Evolutionary conservation across 1,140 invertebrate genomes (phyloP).

Genomic region (Solenopsis invicta): DNA sequence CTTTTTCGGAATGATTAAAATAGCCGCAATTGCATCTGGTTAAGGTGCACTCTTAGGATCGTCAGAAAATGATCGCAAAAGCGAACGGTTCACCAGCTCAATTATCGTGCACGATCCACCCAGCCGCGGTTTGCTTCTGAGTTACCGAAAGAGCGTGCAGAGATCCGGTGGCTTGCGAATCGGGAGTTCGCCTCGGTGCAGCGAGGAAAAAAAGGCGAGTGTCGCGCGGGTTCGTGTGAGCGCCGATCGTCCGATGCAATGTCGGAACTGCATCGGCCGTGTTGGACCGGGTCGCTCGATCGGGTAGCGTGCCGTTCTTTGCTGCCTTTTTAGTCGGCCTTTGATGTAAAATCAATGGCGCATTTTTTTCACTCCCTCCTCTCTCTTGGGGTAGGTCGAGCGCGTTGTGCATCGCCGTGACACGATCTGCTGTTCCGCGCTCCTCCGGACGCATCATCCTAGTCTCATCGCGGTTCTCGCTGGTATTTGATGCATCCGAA

Average conservation of each 20-base stretch:
- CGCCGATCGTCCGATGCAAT: conserved; percentile 80
- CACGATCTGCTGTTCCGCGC: conserved; percentile 72
- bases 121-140: conserved; percentile 48
- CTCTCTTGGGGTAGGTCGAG: conserved; percentile 82
- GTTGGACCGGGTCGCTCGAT: conserved; percentile 84
- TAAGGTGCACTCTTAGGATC: conserved; percentile 34
- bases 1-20: conserved; percentile 38
- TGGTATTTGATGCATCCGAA: conserved; percentile 72
- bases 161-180: conserved; percentile 43
- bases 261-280: conserved; percentile 83
- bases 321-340: conserved; percentile 86
- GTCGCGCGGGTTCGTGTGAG: conserved; percentile 75
- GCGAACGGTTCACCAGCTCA: conserved; percentile 69
- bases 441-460: conserved; percentile 69
- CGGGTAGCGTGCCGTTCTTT: conserved; percentile 84
- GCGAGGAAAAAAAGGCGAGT: conserved; percentile 63
- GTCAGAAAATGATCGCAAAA: conserved; percentile 61
- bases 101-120: conserved; percentile 65
- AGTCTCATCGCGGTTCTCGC: conserved; percentile 62
- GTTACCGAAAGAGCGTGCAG: conserved; percentile 71
- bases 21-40: conserved; percentile 45
- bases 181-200: conserved; percentile 49
- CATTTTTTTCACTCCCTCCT: conserved; percentile 79
- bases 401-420: conserved; percentile 78
- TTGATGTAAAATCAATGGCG: conserved; percentile 87